Evolutionary conservation across 2,888 invertebrate species (phyloP), one percentile per base, ranked within the genome.

Genomic region (Willowsia nigromaculata): DNA sequence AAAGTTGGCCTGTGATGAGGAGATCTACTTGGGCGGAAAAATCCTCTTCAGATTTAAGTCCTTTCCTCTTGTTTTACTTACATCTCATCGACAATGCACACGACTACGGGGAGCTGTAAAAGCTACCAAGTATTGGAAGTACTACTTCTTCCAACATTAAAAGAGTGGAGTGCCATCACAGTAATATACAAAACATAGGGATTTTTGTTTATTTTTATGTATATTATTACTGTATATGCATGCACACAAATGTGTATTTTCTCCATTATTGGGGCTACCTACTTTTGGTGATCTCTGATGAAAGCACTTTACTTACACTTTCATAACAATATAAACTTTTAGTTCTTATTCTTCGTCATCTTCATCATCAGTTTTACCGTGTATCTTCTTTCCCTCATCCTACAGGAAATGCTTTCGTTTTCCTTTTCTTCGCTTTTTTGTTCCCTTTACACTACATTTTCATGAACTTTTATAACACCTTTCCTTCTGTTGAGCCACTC

Each of bases 51-150:
- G 76, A 9, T 78, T 65, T 74, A 83, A 62, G 50, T 65, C n/a
- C 53, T 65, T 65, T 71, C 33, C 82, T 59, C 83, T 88, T 88
- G 87, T 88, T 83, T 88, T 83, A 88, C 83, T 88, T 68, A 65
- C 82, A 82, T 74, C 76, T 56, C 74, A 59, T 87, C 83, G 83
- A 65, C 87, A 88, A 47, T 74, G 88, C 78, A 88, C 83, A 88
- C 83, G 88, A 88, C 88, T 83, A 83, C 78, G 18, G 88, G 88
- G 88, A 88, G 88, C 88, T 76, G 88, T 88, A 88, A 88, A 62
- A 88, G 50, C 37, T 83, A 43, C 62, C 50, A 76, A 88, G 83
- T 88, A 88, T 83, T 83, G 83, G 50, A 37, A 74, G 40, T 43
- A 62, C 40, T 25, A 30, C 43, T n/a, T 22, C 22, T 62, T 13